Evolutionary conservation across 1,140 invertebrate genomes (phyloP), one percentile per base, ranked within the genome.

Genomic region (Caenorhabditis remanei): DNA sequence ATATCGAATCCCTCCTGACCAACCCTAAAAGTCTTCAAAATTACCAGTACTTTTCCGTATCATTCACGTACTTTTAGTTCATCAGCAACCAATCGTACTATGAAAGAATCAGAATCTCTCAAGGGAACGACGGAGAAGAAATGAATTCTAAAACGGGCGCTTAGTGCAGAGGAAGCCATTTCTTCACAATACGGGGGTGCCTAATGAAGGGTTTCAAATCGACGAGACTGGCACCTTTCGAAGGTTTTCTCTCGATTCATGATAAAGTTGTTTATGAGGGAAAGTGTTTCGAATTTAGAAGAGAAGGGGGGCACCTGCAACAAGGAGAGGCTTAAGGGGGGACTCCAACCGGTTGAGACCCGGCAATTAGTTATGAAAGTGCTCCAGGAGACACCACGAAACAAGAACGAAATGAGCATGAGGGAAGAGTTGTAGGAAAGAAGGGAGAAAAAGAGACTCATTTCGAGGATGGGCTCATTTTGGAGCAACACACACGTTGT

Each of bases 381-480:
- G 58, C 21, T 63, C 21, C 32, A 32, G 32, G 32, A 32, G 32
- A 32, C 32, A 63, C 46, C 4, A 67, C 71, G 46, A 79, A 79
- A 48, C 71, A 48, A 48, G 71, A 32, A 13, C n/a, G 24, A 50
- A 79, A 50, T 40, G 46, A 50, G 46, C 43, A 11, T 79, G 71
- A 79, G 71, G 6, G 7, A 46, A 24, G 21, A 63, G 58, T 63
- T 24, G 43, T 43, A 71, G 65, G 9, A 3, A 21, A n/a, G 43
- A 24, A 71, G 65, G 50, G 11, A 21, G 19, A 41, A 46, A 41
- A 24, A 79, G 46, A 79, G 32, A 79, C 71, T 79, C 71, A 79
- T 79, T 79, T 79, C 71, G 71, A 67, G 32, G 71, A 67, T 67
- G 71, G 46, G 71, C 71, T 79, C 71, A 79, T 79, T 79, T 79